Base-by-base conservation (phyloP, 2,797 vertebrate genomes). In the Rousettus madagascariensis region DNA sequence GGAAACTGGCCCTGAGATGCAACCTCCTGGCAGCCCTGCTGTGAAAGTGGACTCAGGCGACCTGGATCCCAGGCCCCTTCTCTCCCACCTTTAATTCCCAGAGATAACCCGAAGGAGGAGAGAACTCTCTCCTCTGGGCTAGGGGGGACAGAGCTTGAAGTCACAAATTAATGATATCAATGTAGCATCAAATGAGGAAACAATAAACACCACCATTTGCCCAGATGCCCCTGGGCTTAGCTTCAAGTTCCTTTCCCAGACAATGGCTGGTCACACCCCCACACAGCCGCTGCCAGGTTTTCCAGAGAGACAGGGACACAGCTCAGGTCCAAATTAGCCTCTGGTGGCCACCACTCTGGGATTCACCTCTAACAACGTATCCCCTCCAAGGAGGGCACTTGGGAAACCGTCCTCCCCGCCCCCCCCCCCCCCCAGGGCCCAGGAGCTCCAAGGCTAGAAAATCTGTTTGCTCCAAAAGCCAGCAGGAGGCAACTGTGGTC, bases 211-310 rank as follows among this genome's bases (percentile, higher is more conserved):
- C 84, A 94, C 93, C 93, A 89, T 92, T 84, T 86, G 95, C 69
- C 0, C 11, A 65, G 51, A 57, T 95, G 78, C 65, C 94, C 83
- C 63, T 68, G 87, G 87, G 87, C 82, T 91, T 85, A 53, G 78
- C 72, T 75, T 97, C 90, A 65, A 69, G 63, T 74, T 65, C n/a
- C 71, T 28, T 78, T 96, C 85, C 78, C 63, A 96, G 92, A 96
- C 94, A 97, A 97, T 94, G 92, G 82, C 94, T 91, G 69, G 78
- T 88, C 94, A 83, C 51, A 57, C 72, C 92, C 77, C 66, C 71
- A 46, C 26, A 38, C 6, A 55, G 57, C 59, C 26, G n/a, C 86
- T 66, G 92, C 93, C 90, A 89, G 84, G 30, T 82, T 93, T 94
- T 94, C 96, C 84, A 68, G 89, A 87, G 79, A 91, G 80, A 95